phyloP scores from a whole-genome alignment of 2,797 vertebrate genomes.

The Gymnopithys bicolor region DNA sequence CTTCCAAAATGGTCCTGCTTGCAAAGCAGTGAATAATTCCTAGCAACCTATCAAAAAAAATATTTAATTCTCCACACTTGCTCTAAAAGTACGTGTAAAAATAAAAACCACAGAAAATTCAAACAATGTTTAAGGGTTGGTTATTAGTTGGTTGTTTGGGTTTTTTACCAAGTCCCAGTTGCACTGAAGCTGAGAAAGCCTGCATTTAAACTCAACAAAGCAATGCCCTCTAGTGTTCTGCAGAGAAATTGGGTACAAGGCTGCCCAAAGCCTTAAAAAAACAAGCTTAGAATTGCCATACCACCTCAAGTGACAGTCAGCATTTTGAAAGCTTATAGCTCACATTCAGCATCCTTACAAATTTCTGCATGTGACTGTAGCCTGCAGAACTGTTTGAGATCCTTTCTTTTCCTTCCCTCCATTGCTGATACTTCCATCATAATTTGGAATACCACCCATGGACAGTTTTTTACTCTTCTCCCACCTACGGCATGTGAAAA shows the following conservation, averaged over 20 bases:
- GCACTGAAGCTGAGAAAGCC: rapidly evolving
- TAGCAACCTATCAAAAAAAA: neutral
- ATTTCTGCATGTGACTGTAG: neutral
- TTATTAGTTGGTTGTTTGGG: neutral
- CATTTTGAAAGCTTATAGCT: neutral
- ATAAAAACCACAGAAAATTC: neutral
- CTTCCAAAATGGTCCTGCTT: neutral
- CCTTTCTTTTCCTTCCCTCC: neutral
- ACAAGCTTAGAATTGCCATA: neutral
- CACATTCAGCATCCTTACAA: neutral
- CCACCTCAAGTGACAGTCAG: neutral
- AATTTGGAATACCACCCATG: neutral
- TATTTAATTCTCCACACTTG: neutral
- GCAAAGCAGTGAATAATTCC: neutral
- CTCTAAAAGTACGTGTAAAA: neutral
- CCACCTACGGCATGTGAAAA: neutral
- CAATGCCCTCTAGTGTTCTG: conserved; percentile 62
- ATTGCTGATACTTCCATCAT: neutral
- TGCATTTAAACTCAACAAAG: conserved; percentile 8
- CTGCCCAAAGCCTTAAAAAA: neutral
- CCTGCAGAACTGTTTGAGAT: neutral
- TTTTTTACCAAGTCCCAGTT: neutral
- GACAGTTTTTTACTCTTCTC: neutral
- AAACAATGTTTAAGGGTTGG: neutral
- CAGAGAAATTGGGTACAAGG: neutral